Conservation (phyloP, 1,140 invertebrate genomes). For the Leucophenga varia region DNA sequence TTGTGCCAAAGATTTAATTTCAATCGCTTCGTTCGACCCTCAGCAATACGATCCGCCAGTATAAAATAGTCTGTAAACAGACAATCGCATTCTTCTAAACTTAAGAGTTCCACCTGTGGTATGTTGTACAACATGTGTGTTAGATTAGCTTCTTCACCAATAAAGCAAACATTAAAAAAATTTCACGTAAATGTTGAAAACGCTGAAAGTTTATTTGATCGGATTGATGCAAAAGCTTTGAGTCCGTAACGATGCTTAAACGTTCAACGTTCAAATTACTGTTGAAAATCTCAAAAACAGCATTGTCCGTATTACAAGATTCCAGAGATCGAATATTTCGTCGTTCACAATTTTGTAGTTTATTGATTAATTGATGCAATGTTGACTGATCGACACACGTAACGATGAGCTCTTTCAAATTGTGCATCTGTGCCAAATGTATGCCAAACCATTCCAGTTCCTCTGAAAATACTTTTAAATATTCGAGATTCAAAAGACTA, state of each 20-base stretch:
- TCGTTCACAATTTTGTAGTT: neutral
- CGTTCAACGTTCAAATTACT: neutral
- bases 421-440: conserved; percentile 6
- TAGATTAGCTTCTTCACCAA: neutral
- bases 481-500: conserved; percentile 17
- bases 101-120: conserved; percentile 12
- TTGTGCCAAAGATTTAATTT: conserved; percentile 17
- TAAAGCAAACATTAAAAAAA: conserved; percentile 15
- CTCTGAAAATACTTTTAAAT: conserved; percentile 11
- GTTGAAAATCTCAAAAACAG: conserved; percentile 2
- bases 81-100: conserved; percentile 24
- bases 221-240: conserved; percentile 8
- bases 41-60: conserved; percentile 8
- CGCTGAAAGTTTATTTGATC: neutral
- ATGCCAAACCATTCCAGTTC: conserved; percentile 15
- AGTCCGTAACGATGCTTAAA: conserved; percentile 14
- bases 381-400: neutral
- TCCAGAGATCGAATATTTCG: conserved; percentile 19
- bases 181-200: conserved; percentile 12
- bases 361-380: neutral
- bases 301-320: conserved; percentile 11
- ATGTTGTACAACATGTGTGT: conserved; percentile 4
- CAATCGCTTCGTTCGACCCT: conserved; percentile 3
- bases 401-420: conserved; percentile 9
- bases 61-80: conserved; percentile 19